Conservation (phyloP, 1,140 invertebrate genomes). For the Phocides pigmalion region DNA sequence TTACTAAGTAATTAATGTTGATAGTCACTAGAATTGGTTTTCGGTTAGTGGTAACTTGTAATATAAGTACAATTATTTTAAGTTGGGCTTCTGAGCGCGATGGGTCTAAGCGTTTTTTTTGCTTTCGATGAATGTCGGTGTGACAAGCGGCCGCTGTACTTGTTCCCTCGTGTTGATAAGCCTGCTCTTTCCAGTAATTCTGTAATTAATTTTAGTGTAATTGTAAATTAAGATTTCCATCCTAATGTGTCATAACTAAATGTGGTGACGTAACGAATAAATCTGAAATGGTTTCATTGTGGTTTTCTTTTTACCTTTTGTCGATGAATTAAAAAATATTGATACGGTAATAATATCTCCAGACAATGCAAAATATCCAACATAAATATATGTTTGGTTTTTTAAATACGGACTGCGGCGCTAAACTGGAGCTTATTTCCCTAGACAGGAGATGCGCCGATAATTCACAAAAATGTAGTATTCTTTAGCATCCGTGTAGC, state of each 20-base stretch:
- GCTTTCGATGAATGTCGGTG: constrained; percentile 29
- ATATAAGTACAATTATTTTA: constrained; percentile 30
- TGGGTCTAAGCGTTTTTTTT: too few species aligned
- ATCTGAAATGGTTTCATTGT: constrained; percentile 47
- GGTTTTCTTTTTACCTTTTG: constrained; percentile 40
- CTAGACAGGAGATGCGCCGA: too few species aligned
- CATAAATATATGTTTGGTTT: too few species aligned
- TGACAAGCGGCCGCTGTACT: constrained; percentile 37
- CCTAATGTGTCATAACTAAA: constrained; percentile 74
- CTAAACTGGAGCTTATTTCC: too few species aligned
- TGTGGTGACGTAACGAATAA: constrained; percentile 75
- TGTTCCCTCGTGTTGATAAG: constrained; percentile 27
- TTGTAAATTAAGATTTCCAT: constrained; percentile 70
- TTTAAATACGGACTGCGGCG: too few species aligned
- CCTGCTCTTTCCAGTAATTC: constrained; percentile 52
- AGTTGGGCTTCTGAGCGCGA: constrained; percentile 10
- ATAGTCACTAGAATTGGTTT: constrained; percentile 34
- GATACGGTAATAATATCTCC: too few species aligned
- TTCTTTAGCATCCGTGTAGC: too few species aligned
- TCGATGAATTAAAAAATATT: too few species aligned
- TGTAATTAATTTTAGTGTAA: constrained; percentile 62
- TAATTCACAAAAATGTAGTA: too few species aligned
- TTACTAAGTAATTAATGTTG: constrained; percentile 20
- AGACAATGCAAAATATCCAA: too few species aligned
- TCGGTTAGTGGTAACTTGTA: constrained; percentile 28